These are phyloP conservation scores for Danio tinwini DNA, from an alignment of 2,797 vertebrate genomes.

Conservation along the genomic window DNA sequence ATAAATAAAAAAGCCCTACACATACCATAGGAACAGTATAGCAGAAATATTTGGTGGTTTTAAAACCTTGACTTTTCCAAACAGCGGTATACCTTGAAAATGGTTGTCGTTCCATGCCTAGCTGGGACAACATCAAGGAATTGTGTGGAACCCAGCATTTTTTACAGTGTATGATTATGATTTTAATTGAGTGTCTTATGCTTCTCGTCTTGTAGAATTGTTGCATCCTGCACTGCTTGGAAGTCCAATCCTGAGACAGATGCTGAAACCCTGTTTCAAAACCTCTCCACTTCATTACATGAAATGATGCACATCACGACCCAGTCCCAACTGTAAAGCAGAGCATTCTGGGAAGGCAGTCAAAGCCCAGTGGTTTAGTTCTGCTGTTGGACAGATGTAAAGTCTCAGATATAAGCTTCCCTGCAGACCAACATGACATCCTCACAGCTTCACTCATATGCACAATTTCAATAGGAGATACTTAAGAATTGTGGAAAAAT, in stretches of 20 bases:
- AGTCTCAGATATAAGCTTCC: not conserved
- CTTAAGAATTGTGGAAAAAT: not conserved
- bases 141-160: too few relatives aligned
- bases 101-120: too few relatives aligned
- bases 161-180: not conserved
- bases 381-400: not conserved
- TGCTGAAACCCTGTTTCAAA: slow-evolving; percentile 81
- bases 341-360: slow-evolving; percentile 58
- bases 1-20: too few relatives aligned
- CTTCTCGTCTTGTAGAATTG: slow-evolving; percentile 76
- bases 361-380: slow-evolving; percentile 1
- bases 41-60: too few relatives aligned
- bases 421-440: not conserved
- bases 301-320: slow-evolving; percentile 86
- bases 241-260: slow-evolving; percentile 88
- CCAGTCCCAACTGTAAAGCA: slow-evolving; percentile 80
- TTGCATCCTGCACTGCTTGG: slow-evolving; percentile 84
- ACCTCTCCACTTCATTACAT: slow-evolving; percentile 76
- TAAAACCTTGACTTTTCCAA: too few relatives aligned
- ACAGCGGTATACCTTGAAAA: too few relatives aligned
- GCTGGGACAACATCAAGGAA: not conserved
- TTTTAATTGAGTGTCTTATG: not conserved
- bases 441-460: not conserved
- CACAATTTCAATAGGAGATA: not conserved
- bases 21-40: too few relatives aligned